Conservation (phyloP, 1,140 invertebrate genomes). For the Eciton burchellii region DNA sequence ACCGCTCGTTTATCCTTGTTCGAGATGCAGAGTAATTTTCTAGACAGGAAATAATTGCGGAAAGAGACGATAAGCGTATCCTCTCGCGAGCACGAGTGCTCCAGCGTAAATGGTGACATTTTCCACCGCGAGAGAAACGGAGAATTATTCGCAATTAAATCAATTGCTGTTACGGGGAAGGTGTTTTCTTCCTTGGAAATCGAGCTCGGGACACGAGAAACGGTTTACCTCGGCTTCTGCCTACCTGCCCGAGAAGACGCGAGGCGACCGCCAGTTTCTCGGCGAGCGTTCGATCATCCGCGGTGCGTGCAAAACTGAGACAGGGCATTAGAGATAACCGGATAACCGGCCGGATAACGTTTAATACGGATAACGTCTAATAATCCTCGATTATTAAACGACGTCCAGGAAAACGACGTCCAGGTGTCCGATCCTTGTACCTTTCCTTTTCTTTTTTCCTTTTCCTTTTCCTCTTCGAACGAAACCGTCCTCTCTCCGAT, state of each 20-base stretch:
- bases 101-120: slow-evolving; percentile 35
- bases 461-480: no score
- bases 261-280: slow-evolving; percentile 4
- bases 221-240: slow-evolving; percentile 37
- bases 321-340: slow-evolving; percentile 47
- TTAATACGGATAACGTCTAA: no score
- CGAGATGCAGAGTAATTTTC: not conserved
- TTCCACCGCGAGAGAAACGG: slow-evolving; percentile 20
- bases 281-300: slow-evolving; percentile 27
- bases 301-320: slow-evolving; percentile 37
- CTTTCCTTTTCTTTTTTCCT: no score
- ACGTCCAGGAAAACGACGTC: slow-evolving; percentile 27
- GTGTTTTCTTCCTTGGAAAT: slow-evolving; percentile 42
- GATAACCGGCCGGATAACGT: slow-evolving; percentile 19
- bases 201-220: slow-evolving; percentile 43
- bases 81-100: slow-evolving; percentile 1
- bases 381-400: no score
- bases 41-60: slow-evolving; percentile 29
- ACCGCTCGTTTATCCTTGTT: not conserved
- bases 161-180: slow-evolving; percentile 54
- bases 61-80: slow-evolving; percentile 44
- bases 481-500: no score
- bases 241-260: slow-evolving; percentile 31
- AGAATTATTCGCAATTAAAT: slow-evolving; percentile 58
- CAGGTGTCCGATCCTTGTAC: slow-evolving; percentile 4